Percentiles rank a stretch among this genome's conserved stretches.
phyloP scores from a whole-genome alignment of 1,140 invertebrate species.

The Drosophila takahashii region DNA sequence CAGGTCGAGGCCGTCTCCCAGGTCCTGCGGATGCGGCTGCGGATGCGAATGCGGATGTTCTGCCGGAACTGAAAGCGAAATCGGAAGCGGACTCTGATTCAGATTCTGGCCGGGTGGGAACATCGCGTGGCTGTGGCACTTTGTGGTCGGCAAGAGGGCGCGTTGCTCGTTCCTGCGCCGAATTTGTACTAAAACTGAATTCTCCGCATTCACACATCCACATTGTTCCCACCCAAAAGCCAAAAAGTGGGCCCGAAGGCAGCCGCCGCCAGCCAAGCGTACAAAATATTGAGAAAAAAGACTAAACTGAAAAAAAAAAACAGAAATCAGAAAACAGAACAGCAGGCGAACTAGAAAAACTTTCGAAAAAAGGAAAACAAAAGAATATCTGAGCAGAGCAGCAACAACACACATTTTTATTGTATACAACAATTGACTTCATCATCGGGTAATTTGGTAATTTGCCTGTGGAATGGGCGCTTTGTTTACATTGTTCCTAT shows the following conservation, averaged over 20 bases:
- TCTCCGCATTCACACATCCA: slow-evolving; percentile 59
- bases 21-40: neutral
- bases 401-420: slow-evolving; percentile 51
- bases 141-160: slow-evolving; percentile 31
- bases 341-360: slow-evolving; percentile 55
- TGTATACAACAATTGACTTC: slow-evolving; percentile 83
- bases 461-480: slow-evolving; percentile 62
- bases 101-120: slow-evolving; percentile 22
- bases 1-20: neutral
- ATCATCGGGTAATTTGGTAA: slow-evolving; percentile 79
- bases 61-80: neutral
- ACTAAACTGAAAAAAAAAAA: slow-evolving; percentile 15
- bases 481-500: slow-evolving; percentile 82
- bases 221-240: slow-evolving; percentile 50
- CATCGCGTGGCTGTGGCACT: slow-evolving; percentile 24
- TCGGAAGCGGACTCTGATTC: neutral
- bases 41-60: too few species aligned
- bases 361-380: slow-evolving; percentile 65
- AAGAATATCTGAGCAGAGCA: slow-evolving; percentile 22
- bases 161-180: slow-evolving; percentile 69
- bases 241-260: slow-evolving; percentile 36
- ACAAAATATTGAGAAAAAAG: slow-evolving; percentile 48
- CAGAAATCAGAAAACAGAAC: slow-evolving; percentile 9
- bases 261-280: slow-evolving; percentile 32
- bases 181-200: slow-evolving; percentile 82